Evolutionary conservation across 1,140 invertebrate genomes (phyloP).

Genomic region (Solen grandis): DNA sequence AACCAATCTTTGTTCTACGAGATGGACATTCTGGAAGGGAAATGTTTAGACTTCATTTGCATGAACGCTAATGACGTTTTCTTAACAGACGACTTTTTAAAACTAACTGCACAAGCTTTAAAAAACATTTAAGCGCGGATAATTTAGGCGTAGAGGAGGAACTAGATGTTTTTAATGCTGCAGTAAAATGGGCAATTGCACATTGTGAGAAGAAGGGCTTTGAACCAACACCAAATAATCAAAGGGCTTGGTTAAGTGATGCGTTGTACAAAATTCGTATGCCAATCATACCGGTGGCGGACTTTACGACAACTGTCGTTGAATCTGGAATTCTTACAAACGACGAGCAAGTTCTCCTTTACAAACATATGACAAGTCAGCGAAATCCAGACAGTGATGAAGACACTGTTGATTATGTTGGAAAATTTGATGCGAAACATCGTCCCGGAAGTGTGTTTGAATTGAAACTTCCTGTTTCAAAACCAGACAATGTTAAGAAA

Average conservation of each 20-base stretch:
- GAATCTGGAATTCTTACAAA: constrained; percentile 2
- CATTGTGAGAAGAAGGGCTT: constrained; percentile 54
- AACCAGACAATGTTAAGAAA: constrained; percentile 35
- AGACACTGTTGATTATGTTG: constrained; percentile 43
- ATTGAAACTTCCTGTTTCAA: constrained; percentile 45
- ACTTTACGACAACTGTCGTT: constrained; percentile 38
- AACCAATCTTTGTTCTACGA: constrained; percentile 46
- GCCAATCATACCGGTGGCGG: constrained; percentile 40
- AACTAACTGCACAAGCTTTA: constrained; percentile 33
- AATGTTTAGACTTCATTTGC: constrained; percentile 47
- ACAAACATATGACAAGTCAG: constrained; percentile 43
- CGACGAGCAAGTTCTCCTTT: constrained; percentile 49
- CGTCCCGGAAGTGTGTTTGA: constrained; percentile 54
- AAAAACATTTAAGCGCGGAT: constrained; percentile 17
- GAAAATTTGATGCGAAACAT: constrained; percentile 51
- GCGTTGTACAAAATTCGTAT: constrained; percentile 33
- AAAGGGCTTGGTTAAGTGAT: constrained; percentile 25
- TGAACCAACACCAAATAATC: constrained; percentile 35
- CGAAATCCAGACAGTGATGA: constrained; percentile 25
- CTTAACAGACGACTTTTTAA: constrained; percentile 40
- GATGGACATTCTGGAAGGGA: constrained; percentile 39
- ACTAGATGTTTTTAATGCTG: constrained; percentile 47
- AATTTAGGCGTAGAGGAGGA: constrained; percentile 44
- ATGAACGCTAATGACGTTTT: constrained; percentile 51
- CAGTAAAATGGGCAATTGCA: constrained; percentile 30